Base-by-base conservation (phyloP, 2,797 vertebrate genomes). In the Parauchenoglanis ngamensis region DNA sequence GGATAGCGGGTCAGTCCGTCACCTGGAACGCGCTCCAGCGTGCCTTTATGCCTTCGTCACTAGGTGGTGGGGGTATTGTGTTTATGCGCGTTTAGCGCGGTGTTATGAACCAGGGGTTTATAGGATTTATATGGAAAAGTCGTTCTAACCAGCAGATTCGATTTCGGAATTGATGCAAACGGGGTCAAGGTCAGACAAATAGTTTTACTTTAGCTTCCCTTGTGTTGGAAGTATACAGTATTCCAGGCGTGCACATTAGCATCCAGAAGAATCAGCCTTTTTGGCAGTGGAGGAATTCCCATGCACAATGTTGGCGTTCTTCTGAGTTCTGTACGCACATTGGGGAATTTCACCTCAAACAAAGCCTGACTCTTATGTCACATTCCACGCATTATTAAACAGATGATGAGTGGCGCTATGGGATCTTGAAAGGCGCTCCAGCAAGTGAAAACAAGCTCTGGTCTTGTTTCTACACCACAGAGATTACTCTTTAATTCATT, bases 1-100 rank as follows among this genome's bases (percentile, higher is more conserved):
- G 98, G 83, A 99, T 99, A 78, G 97, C 98, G 28, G 98, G 98
- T 98, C 88, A 92, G 94, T 84, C 56, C n/a, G 10, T 63, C 25
- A 35, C 28, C 35, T 46, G 6, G 25, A 44, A 28, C 44, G 15
- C 19, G 8, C 70, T 57, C 52, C 0, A 13, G 2, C 49, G 11
- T n/a, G 13, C 49, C 56, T 82, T 28, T 52, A 17, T 0, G 67
- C 31, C 6, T 68, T 68, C 5, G 6, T 68, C 15, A 68, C 59
- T 25, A 4, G 17, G 7, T 4, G 35, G 35, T 40, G 35, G 44
- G 44, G 23, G 72, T 0, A 7, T 13, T 1, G 25, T 49, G 10
- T 35, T 35, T 2, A 35, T 35, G 35, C 35, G 35, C 35, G 35
- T n/a, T n/a, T n/a, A n/a, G n/a, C n/a, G n/a, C n/a, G n/a, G n/a